Percentiles rank a stretch among this genome's conserved stretches.
These are phyloP conservation scores for Pedionomus torquatus DNA, from an alignment of 2,113 vertebrate genomes.

Conservation along the genomic window DNA sequence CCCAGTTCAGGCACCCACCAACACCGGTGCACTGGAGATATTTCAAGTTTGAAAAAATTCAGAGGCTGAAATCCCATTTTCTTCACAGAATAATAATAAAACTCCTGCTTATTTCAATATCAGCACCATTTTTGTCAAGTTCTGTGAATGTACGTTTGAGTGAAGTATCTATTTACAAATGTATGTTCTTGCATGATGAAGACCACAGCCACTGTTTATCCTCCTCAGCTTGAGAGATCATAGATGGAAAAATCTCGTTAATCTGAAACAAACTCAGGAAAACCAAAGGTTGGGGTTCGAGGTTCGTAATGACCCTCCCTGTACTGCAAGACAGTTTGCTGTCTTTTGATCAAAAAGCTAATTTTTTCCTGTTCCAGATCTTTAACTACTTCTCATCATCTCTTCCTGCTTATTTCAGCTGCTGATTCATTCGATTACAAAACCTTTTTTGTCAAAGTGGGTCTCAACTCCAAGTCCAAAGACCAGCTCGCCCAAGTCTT, in stretches of 20 bases:
- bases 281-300: not conserved
- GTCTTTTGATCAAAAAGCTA: not conserved
- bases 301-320: not conserved
- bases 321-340: not conserved
- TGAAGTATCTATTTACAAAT: not conserved
- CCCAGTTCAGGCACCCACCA: not conserved
- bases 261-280: not conserved
- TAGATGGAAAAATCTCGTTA: not conserved
- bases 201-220: not conserved
- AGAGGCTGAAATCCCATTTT: not conserved
- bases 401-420: conserved; percentile 57
- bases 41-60: not conserved
- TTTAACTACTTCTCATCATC: not conserved
- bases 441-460: conserved; percentile 81
- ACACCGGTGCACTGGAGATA: not conserved
- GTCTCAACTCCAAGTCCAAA: conserved; percentile 75
- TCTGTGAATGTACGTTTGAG: not conserved
- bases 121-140: not conserved
- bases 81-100: not conserved
- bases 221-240: not conserved
- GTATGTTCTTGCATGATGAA: not conserved
- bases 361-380: not conserved
- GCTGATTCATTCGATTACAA: conserved; percentile 81
- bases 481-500: conserved; percentile 79
- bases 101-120: not conserved